Conservation (phyloP, 2,888 invertebrate genomes). For the Drosophila engyochracea region DNA sequence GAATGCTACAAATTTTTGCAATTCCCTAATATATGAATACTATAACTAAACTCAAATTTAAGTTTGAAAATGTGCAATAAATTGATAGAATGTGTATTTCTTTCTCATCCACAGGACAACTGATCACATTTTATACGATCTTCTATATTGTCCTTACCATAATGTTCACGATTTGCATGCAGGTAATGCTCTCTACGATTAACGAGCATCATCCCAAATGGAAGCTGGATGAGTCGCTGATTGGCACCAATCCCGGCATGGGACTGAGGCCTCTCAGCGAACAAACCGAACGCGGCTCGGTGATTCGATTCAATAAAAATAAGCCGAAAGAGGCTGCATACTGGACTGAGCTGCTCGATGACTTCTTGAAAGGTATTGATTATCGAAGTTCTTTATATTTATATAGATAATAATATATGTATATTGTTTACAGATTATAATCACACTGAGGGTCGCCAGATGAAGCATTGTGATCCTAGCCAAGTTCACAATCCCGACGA, state of each 20-base stretch:
- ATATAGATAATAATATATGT: background rate
- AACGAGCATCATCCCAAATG: constrained; percentile 90
- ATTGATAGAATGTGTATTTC: background rate
- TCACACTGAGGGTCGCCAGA: constrained; percentile 85
- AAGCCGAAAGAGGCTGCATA: constrained; percentile 86
- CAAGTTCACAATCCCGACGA: constrained; percentile 85
- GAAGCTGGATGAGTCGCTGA: constrained; percentile 91
- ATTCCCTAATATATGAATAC: background rate
- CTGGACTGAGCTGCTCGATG: constrained; percentile 87
- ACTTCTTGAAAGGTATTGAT: constrained; percentile 87
- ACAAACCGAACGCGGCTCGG: constrained; percentile 87
- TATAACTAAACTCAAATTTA: background rate
- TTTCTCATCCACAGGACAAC: constrained; percentile 88
- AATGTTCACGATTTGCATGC: constrained; percentile 94
- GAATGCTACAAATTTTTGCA: background rate
- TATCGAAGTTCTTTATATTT: too few relatives aligned
- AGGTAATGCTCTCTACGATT: constrained; percentile 91
- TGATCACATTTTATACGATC: constrained; percentile 93
- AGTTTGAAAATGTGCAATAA: background rate
- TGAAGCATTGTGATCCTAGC: constrained; percentile 87
- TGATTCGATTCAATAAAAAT: constrained; percentile 87
- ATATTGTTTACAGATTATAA: constrained; percentile 82
- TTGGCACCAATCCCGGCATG: constrained; percentile 89
- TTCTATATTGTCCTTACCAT: constrained; percentile 94
- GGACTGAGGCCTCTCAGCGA: constrained; percentile 88